Evolutionary conservation across 2,797 vertebrate species (phyloP), one percentile per base, ranked within the genome.

Genomic region (Lepilemur ruficaudatus): DNA sequence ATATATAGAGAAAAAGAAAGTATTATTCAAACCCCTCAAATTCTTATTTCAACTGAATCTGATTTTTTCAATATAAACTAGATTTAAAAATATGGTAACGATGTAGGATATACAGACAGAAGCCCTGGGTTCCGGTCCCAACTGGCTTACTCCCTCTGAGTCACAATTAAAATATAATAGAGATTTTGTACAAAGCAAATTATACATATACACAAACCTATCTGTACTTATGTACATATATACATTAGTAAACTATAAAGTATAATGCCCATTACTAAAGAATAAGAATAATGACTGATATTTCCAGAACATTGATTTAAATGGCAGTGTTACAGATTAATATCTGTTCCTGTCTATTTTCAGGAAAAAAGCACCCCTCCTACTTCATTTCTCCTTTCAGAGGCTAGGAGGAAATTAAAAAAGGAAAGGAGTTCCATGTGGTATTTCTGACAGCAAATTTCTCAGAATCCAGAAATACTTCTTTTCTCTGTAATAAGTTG

Each of bases 391-490:
- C 89, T 92, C 83, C 38, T 95, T 89, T 89, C 35, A 80, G 57
- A 92, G 25, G 23, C 48, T 94, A 84, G 61, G 79, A 97, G 96
- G 95, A 97, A 97, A 98, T 97, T 98, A 83, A 97, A 96, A 95
- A 94, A 97, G 81, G 79, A 93, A 92, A 95, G 85, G 80, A 81
- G 23, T 89, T 94, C 91, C 86, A 48, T 83, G 83, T 35, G 72
- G 67, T 90, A 76, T 97, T 98, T 97, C 92, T 98, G 96, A 97
- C 96, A 93, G 95, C 90, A 98, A 91, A 98, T 94, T 97, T 96
- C 92, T 98, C 93, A 97, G 96, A 92, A 91, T 92, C 96, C 93
- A 98, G 95, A 96, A 95, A 93, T 92, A 38, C 82, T 96, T 97
- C 92, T 97, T 95, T 87, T 78, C 70, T 80, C 91, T 96, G 41